Conservation (phyloP, 1,140 invertebrate species). For the Brachionus rotundiformis region DNA sequence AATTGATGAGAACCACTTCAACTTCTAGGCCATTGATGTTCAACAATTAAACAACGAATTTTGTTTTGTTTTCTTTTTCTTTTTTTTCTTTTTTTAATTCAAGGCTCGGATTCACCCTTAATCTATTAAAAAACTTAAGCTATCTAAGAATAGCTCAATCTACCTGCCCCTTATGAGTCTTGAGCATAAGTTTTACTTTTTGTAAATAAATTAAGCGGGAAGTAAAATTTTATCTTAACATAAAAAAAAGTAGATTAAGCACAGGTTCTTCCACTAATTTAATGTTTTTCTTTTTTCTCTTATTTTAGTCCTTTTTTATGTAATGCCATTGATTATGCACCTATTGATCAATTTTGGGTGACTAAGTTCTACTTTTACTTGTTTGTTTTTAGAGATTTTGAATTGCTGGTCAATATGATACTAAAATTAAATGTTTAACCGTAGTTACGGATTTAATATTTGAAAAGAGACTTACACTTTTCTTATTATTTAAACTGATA, state of each 20-base stretch:
- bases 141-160: neutral
- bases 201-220: constrained; percentile 31
- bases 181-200: constrained; percentile 44
- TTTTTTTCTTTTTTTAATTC: neutral
- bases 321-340: neutral
- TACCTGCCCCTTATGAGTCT: neutral
- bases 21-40: constrained; percentile 51
- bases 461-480: neutral
- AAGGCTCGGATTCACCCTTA: constrained; percentile 1
- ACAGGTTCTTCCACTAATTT: neutral
- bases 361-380: neutral
- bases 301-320: neutral
- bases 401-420: neutral
- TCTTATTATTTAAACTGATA: neutral
- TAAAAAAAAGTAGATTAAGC: constrained; percentile 24
- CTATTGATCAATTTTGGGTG: neutral
- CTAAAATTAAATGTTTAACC: neutral
- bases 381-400: neutral
- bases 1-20: constrained; percentile 47
- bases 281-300: neutral
- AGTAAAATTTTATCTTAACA: constrained; percentile 21
- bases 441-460: neutral
- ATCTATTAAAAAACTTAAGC: neutral
- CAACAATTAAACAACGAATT: constrained; percentile 46
- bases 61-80: neutral